These are phyloP conservation scores for Conchocele bisecta DNA, from an alignment of 2,888 invertebrate species.

Conservation along the genomic window DNA sequence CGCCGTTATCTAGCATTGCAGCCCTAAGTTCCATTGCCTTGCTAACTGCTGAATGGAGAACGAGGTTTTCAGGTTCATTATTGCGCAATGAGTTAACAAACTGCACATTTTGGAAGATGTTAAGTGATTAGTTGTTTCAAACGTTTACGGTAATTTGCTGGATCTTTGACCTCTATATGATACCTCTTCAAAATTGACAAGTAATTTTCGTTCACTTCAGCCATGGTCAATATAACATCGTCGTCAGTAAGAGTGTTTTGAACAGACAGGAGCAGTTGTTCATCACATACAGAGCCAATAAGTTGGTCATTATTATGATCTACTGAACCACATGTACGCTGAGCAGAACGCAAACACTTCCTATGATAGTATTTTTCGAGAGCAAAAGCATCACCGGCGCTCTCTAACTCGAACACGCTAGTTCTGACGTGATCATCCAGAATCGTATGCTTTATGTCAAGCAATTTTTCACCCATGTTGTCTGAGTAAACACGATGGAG, in stretches of 20 bases:
- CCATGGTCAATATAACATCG: slow-evolving; percentile 8
- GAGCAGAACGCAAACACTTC: slow-evolving; percentile 1
- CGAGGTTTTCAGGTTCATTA: background rate
- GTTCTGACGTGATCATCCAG: too few species aligned
- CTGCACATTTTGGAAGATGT: too few species aligned
- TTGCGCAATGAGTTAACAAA: background rate
- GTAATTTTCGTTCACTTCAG: slow-evolving; percentile 12
- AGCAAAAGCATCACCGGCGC: too few species aligned
- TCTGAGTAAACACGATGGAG: too few species aligned
- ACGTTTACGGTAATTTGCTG: background rate
- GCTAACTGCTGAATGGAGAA: background rate
- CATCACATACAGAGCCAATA: background rate
- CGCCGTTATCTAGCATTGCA: background rate
- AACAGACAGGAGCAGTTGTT: background rate
- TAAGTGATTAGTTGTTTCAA: too few species aligned
- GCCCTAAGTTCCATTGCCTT: background rate
- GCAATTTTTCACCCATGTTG: too few species aligned
- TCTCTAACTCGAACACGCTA: too few species aligned
- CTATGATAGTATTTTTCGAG: slow-evolving; percentile 1
- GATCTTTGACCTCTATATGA: background rate
- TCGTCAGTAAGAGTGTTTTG: slow-evolving; percentile 10
- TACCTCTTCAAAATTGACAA: slow-evolving; percentile 2
- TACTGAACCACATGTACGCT: background rate
- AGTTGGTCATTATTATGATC: background rate
- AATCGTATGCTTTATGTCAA: too few species aligned